Evolutionary conservation across 1,140 invertebrate genomes (phyloP).

Genomic region (Eulimnadia texana): DNA sequence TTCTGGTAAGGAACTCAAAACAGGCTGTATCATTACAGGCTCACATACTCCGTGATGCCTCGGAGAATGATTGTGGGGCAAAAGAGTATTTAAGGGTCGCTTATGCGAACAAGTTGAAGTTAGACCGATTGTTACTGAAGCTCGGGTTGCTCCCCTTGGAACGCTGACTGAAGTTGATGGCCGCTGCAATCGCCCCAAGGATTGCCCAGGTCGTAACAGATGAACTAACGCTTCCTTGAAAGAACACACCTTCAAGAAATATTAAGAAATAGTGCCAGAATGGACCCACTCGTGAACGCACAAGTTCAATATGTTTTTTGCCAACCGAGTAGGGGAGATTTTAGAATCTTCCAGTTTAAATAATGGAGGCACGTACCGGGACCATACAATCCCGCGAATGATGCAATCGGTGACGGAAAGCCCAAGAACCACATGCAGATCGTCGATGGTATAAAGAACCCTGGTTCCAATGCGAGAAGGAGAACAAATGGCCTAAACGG

Average conservation of each 20-base stretch:
- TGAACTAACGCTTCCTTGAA: background rate
- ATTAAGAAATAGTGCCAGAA: slow-evolving; percentile 10
- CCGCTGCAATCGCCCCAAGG: slow-evolving; percentile 12
- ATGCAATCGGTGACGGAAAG: slow-evolving; percentile 1
- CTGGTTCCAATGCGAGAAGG: background rate
- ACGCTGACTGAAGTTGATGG: slow-evolving; percentile 16
- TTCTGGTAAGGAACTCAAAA: background rate
- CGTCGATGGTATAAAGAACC: slow-evolving; percentile 11
- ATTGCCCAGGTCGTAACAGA: background rate
- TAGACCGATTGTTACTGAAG: slow-evolving; percentile 5
- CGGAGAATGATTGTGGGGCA: slow-evolving; percentile 22
- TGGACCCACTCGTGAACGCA: slow-evolving; percentile 12
- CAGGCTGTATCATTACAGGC: slow-evolving; percentile 16
- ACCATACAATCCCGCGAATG: background rate
- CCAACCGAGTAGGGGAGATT: slow-evolving; percentile 16
- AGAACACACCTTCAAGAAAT: slow-evolving; percentile 10
- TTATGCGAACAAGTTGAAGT: background rate
- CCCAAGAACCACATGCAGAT: background rate
- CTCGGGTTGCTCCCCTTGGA: slow-evolving; percentile 15
- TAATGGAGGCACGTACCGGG: slow-evolving; percentile 14
- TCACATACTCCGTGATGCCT: slow-evolving; percentile 25
- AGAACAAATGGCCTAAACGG: slow-evolving; percentile 4
- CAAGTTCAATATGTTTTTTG: slow-evolving; percentile 6
- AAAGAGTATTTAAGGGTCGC: slow-evolving; percentile 21
- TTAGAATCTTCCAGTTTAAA: background rate